These are phyloP conservation scores for Murina feae DNA, from an alignment of 2,113 vertebrate species.

Conservation along the genomic window DNA sequence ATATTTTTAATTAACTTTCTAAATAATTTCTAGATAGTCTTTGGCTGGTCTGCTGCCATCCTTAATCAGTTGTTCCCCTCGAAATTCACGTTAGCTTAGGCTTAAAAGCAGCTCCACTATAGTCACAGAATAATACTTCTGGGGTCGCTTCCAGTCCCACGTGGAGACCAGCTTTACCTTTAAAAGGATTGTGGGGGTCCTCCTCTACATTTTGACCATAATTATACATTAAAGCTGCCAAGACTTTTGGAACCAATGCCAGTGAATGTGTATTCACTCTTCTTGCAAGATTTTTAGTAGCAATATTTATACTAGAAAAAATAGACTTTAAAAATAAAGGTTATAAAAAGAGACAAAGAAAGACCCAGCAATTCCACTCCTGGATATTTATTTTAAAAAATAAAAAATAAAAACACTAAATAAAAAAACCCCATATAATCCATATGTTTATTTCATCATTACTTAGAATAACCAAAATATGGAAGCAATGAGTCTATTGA, in stretches of 20 bases:
- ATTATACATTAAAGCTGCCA: not conserved
- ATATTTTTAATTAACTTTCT: not conserved
- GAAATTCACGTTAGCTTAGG: not conserved
- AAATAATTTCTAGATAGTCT: not conserved
- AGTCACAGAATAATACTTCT: not conserved
- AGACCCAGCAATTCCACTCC: not conserved
- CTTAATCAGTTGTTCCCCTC: not conserved
- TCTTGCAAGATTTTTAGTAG: not conserved
- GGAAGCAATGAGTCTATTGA: not conserved
- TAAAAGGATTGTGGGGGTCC: not conserved
- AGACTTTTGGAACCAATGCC: not conserved
- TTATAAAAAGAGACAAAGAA: not conserved
- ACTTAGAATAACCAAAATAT: not conserved
- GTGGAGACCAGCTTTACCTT: not conserved
- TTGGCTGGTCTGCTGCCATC: not conserved
- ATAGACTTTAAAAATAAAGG: not conserved
- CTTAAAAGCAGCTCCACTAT: not conserved
- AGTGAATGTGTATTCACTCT: not conserved
- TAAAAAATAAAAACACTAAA: not conserved
- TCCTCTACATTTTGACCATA: not conserved
- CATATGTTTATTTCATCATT: not conserved
- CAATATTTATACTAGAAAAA: not conserved
- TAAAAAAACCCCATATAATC: not conserved
- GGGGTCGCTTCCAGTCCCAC: not conserved
- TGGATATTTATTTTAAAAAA: not conserved